Percentiles rank a stretch among this genome's conserved stretches.
Evolutionary conservation across 1,140 invertebrate species (phyloP).

Genomic region (Cylas formicarius): DNA sequence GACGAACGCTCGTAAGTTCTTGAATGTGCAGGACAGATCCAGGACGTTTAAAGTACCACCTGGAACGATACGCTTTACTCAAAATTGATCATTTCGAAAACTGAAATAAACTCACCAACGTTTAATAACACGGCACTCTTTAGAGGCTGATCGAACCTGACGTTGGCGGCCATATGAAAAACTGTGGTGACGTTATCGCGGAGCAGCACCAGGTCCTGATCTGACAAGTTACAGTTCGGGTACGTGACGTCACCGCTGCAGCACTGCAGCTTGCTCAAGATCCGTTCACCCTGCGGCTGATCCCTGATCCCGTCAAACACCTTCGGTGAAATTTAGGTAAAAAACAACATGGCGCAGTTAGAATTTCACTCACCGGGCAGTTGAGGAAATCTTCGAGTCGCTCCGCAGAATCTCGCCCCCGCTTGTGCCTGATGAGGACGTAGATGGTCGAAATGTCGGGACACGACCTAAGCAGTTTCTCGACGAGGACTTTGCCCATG

Average conservation of each 20-base stretch:
- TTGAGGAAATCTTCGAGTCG: conserved; percentile 41
- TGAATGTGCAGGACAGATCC: conserved; percentile 39
- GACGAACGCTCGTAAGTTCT: conserved; percentile 48
- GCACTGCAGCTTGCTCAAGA: conserved; percentile 37
- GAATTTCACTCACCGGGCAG: conserved; percentile 37
- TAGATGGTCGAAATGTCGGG: conserved; percentile 59
- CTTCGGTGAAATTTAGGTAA: conserved; percentile 42
- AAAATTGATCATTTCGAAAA: background rate
- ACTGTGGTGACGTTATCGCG: conserved; percentile 57
- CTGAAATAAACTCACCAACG: conserved; percentile 26
- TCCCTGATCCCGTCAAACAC: conserved; percentile 67
- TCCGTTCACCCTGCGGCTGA: conserved; percentile 40
- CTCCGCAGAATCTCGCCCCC: conserved; percentile 45
- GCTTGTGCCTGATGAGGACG: conserved; percentile 63
- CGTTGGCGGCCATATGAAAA: conserved; percentile 76
- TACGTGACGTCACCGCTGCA: conserved; percentile 43
- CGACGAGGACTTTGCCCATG: conserved; percentile 84
- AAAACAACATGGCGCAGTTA: background rate
- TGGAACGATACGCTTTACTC: conserved; percentile 2
- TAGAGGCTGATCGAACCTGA: conserved; percentile 48
- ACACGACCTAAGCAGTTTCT: conserved; percentile 67
- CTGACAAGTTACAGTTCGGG: conserved; percentile 52
- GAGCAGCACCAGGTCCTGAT: conserved; percentile 49
- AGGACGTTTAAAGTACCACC: conserved; percentile 44
- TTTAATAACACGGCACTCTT: conserved; percentile 48